Evolutionary conservation across 2,797 vertebrate genomes (phyloP), one percentile per base, ranked within the genome.

Genomic region (Sebastes itinus): DNA sequence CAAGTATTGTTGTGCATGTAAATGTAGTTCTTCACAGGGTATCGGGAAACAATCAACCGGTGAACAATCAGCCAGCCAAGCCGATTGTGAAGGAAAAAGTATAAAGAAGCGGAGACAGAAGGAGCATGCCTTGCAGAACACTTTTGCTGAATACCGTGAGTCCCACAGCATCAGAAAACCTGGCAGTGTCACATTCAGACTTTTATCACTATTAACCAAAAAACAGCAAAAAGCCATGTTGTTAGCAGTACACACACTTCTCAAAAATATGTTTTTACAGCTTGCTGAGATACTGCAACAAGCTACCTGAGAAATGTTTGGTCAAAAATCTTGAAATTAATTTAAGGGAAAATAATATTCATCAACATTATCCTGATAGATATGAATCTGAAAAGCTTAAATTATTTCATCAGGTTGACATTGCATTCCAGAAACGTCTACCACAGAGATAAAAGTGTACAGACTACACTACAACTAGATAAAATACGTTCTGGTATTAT

Each of bases 71-170:
- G 93, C 89, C 73, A 86, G 86, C 80, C 38, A 75, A 87, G 92
- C 88, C 54, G 76, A 93, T 90, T 88, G 88, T 83, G 72, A 78
- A 80, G 87, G 88, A 64, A 73, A 76, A 76, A 61, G 72, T 79
- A 63, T 64, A 75, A 71, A 81, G 86, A 83, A 91, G 86, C 86
- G 90, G 81, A 93, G 78, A 88, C 58, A 91, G 76, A 78, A 87
- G 77, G 87, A 86, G 91, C 93, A 94, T 94, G 94, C 93, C 89
- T 91, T 88, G 88, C 90, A 85, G 60, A 88, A 87, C 87, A 90
- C 86, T 78, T 83, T 46, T 81, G 80, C 88, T 87, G 86, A 92
- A 83, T 85, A 81, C 86, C 81, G 71, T 38, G 86, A 86, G 79
- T 87, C 58, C 32, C 88, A 90, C 88, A 66, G 90, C 80, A 88